phyloP scores from a whole-genome alignment of 1,140 invertebrate species.

The Anoplophora glabripennis region DNA sequence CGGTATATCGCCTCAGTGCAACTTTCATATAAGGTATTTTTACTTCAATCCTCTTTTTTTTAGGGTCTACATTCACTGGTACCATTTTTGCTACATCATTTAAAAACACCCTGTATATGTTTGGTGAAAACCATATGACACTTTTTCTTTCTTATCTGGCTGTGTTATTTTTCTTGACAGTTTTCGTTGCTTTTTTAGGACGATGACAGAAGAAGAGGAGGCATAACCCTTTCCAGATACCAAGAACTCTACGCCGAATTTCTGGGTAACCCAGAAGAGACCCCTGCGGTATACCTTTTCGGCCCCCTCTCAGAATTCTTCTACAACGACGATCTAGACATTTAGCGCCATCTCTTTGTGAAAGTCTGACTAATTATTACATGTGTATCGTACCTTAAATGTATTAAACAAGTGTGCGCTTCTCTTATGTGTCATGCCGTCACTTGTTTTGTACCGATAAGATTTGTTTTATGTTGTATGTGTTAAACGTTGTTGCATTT shows the following conservation, averaged over 20 bases:
- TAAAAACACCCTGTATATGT: too few relatives aligned
- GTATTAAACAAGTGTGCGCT: background rate
- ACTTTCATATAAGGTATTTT: too few relatives aligned
- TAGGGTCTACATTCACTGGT: too few relatives aligned
- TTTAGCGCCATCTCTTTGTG: background rate
- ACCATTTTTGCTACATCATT: too few relatives aligned
- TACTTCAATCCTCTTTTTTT: too few relatives aligned
- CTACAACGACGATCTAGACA: conserved; percentile 12
- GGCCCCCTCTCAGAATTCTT: conserved; percentile 60
- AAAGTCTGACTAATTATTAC: background rate
- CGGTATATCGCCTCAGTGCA: too few relatives aligned
- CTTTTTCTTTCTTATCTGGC: too few relatives aligned
- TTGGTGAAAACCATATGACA: too few relatives aligned
- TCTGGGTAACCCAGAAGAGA: conserved; percentile 72
- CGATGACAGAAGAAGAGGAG: conserved; percentile 73
- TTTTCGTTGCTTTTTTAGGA: conserved; percentile 64
- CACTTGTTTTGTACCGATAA: too few relatives aligned
- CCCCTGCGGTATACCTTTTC: conserved; percentile 72
- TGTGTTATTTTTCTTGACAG: background rate
- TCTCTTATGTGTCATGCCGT: too few relatives aligned
- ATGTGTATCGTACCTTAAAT: background rate
- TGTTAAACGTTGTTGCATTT: background rate
- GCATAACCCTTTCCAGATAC: conserved; percentile 70
- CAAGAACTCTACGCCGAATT: conserved; percentile 81
- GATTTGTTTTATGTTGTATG: too few relatives aligned